These are phyloP conservation scores for Ganaspis brasiliensis DNA, from an alignment of 2,888 invertebrate genomes.

Conservation along the genomic window DNA sequence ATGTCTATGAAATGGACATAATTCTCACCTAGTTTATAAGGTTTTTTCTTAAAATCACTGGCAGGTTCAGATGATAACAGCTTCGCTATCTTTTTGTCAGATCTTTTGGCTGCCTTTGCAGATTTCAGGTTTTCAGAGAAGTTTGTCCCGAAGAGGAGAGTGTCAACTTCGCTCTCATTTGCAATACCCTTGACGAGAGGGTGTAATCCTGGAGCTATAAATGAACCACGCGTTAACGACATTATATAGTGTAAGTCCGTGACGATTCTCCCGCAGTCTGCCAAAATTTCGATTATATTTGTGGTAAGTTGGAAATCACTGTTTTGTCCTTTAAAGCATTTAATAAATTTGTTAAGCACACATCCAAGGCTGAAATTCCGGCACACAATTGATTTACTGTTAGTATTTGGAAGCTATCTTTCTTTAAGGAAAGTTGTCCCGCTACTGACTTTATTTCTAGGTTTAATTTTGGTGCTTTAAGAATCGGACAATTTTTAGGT, in stretches of 20 bases:
- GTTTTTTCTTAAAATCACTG: no score
- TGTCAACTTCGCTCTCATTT: not conserved
- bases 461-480: conserved; percentile 49
- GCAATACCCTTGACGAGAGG: not conserved
- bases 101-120: not conserved
- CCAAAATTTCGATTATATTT: no score
- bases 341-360: not conserved
- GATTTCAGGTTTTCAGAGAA: not conserved
- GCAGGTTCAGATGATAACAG: not conserved
- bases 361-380: conserved; percentile 51
- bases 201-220: not conserved
- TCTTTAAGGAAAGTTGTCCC: conserved; percentile 26
- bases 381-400: conserved; percentile 51
- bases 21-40: no score
- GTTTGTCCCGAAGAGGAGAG: not conserved
- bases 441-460: conserved; percentile 42
- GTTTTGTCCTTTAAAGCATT: not conserved
- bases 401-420: conserved; percentile 26
- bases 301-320: no score
- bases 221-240: not conserved
- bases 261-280: not conserved
- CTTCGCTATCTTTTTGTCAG: not conserved
- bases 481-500: conserved; percentile 18
- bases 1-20: no score
- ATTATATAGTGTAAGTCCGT: not conserved